A percentile compares a stretch with the other conserved stretches of the same genome.
phyloP scores from a whole-genome alignment of 2,888 invertebrate genomes.

The Thumatha senex region DNA sequence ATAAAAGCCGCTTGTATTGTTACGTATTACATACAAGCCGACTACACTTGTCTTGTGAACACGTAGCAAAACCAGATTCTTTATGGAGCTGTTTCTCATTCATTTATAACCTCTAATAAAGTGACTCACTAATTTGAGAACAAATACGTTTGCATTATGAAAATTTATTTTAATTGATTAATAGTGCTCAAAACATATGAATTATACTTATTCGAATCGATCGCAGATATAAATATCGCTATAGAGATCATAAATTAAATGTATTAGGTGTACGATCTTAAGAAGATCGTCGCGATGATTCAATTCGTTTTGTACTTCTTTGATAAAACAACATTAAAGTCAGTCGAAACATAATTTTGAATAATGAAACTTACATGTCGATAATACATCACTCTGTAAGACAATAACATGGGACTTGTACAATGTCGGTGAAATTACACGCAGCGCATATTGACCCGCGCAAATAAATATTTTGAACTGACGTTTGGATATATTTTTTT shows the following conservation, averaged over 20 bases:
- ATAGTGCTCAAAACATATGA: constrained; percentile 16
- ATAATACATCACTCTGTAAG: constrained; percentile 61
- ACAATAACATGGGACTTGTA: constrained; percentile 63
- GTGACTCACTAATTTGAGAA: constrained; percentile 23
- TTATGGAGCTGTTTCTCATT: constrained; percentile 22
- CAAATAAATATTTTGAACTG: constrained; percentile 76
- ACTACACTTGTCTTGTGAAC: constrained; percentile 18
- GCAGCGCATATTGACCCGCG: constrained; percentile 60
- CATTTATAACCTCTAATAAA: constrained; percentile 33
- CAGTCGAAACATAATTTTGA: constrained; percentile 54
- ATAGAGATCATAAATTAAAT: constrained; percentile 17
- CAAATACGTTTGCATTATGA: constrained; percentile 19
- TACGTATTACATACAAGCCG: constrained; percentile 17
- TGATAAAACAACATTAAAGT: constrained; percentile 32
- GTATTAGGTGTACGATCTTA: constrained; percentile 20
- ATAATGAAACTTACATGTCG: constrained; percentile 54
- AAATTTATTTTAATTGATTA: constrained; percentile 21
- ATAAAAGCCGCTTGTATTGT: constrained; percentile 33
- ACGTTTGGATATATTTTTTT: constrained; percentile 63
- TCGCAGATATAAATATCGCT: constrained; percentile 25
- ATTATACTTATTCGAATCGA: constrained; percentile 23
- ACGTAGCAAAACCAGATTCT: constrained; percentile 20
- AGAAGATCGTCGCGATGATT: constrained; percentile 15
- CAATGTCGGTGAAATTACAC: constrained; percentile 69
- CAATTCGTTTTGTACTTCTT: constrained; percentile 22